Percentiles rank a stretch among this genome's conserved stretches.
Evolutionary conservation across 2,113 vertebrate species (phyloP).

Genomic region (Pseudorectes ferrugineus): DNA sequence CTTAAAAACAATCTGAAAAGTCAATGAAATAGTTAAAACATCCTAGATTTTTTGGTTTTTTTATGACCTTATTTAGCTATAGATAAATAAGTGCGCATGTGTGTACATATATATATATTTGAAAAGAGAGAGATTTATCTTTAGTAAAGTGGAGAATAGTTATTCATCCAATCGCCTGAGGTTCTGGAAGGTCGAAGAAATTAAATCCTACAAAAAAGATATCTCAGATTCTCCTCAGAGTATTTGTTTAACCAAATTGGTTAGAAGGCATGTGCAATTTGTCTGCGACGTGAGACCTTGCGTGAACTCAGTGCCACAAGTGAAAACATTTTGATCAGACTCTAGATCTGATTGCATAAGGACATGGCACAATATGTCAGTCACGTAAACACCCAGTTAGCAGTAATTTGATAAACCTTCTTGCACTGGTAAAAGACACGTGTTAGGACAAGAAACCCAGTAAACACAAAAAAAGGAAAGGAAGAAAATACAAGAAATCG

Average conservation of each 20-base stretch:
- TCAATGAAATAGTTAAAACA: conserved; percentile 78
- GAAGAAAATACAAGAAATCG: background rate
- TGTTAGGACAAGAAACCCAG: background rate
- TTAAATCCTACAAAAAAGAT: background rate
- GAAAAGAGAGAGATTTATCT: conserved; percentile 36
- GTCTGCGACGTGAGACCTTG: background rate
- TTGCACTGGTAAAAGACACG: background rate
- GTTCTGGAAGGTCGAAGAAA: conserved; percentile 50
- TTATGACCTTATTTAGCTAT: conserved; percentile 74
- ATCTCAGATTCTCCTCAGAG: background rate
- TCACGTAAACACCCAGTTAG: background rate
- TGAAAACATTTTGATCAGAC: background rate
- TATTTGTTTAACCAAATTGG: background rate
- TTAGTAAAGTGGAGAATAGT: conserved; percentile 63
- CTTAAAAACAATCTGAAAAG: conserved; percentile 91
- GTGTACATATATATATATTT: background rate
- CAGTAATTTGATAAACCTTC: background rate
- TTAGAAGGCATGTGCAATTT: background rate
- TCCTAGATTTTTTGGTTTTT: conserved; percentile 57
- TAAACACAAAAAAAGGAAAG: background rate
- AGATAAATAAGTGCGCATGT: background rate
- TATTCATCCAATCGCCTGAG: conserved; percentile 12
- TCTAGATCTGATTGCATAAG: background rate
- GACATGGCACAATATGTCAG: background rate
- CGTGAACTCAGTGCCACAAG: background rate